A percentile compares a stretch with the other conserved stretches of the same genome.
Evolutionary conservation across 2,888 invertebrate species (phyloP).

Genomic region (Ectemnius cavifrons): DNA sequence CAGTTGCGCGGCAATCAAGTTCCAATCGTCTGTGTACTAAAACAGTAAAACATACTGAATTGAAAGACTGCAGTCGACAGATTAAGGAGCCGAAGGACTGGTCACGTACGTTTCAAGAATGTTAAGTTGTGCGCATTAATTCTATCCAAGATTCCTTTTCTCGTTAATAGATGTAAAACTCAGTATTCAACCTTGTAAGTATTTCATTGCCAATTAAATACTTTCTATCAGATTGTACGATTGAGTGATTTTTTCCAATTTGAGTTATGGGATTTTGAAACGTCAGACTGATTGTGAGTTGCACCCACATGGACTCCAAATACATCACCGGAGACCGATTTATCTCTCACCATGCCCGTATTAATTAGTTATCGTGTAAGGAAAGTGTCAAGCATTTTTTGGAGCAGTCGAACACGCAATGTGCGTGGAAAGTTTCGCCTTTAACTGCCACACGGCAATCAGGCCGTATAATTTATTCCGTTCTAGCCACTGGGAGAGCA

Average conservation of each 20-base stretch:
- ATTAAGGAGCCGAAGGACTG: not conserved
- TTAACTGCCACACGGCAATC: constrained; percentile 4
- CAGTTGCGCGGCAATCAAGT: not conserved
- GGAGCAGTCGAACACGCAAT: not conserved
- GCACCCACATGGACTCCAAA: too few relatives aligned
- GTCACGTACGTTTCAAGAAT: constrained; percentile 5
- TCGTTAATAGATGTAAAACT: too few relatives aligned
- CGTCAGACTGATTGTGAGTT: too few relatives aligned
- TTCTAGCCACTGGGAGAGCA: not conserved
- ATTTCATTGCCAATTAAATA: too few relatives aligned
- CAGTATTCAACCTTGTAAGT: too few relatives aligned
- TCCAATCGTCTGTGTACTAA: not conserved
- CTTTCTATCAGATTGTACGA: too few relatives aligned
- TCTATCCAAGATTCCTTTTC: too few relatives aligned
- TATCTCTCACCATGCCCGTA: not conserved
- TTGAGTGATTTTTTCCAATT: too few relatives aligned
- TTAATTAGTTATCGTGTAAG: not conserved
- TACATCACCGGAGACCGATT: too few relatives aligned
- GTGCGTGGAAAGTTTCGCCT: constrained; percentile 2
- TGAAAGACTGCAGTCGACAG: not conserved
- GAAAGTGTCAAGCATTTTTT: not conserved
- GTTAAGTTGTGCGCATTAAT: not conserved
- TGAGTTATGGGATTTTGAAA: too few relatives aligned
- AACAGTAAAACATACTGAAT: not conserved
- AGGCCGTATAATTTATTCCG: constrained; percentile 7